A percentile compares a stretch with the other conserved stretches of the same genome.
phyloP scores from a whole-genome alignment of 2,797 vertebrate species.

The Lycodopsis pacificus region DNA sequence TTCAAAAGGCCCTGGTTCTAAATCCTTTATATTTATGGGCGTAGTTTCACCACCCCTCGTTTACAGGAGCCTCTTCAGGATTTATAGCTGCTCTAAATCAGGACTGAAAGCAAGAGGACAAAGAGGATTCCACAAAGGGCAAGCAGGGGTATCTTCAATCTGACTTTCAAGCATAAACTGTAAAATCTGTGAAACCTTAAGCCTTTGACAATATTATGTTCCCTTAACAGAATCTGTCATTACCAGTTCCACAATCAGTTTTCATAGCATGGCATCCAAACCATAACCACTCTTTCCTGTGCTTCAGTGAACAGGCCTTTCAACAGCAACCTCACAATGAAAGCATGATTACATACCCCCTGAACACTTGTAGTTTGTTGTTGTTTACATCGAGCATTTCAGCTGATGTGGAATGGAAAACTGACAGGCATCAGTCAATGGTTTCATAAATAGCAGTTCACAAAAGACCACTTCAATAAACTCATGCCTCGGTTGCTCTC shows the following conservation, averaged over 20 bases:
- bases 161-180: slow-evolving; percentile 52
- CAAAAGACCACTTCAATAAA: slow-evolving; percentile 39
- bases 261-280: slow-evolving; percentile 57
- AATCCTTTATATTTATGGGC: slow-evolving; percentile 80
- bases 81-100: slow-evolving; percentile 81
- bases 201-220: slow-evolving; percentile 52
- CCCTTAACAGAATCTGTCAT: slow-evolving; percentile 63
- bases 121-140: slow-evolving; percentile 72
- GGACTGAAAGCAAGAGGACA: slow-evolving; percentile 81
- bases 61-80: slow-evolving; percentile 79
- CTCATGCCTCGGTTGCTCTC: slow-evolving; percentile 39
- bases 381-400: slow-evolving; percentile 59
- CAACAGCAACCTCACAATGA: slow-evolving; percentile 56
- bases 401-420: slow-evolving; percentile 36
- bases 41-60: slow-evolving; percentile 73
- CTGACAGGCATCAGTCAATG: slow-evolving; percentile 37
- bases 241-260: slow-evolving; percentile 62
- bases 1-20: slow-evolving; percentile 69
- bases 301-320: slow-evolving; percentile 50
- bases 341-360: slow-evolving; percentile 64
- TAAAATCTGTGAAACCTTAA: slow-evolving; percentile 64
- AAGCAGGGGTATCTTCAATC: slow-evolving; percentile 64
- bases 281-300: slow-evolving; percentile 28
- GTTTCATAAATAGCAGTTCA: slow-evolving; percentile 54
- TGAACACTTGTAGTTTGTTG: slow-evolving; percentile 71